These are phyloP conservation scores for Geodia barretti DNA, from an alignment of 37 sponge, comb jelly and placozoan genomes.

Conservation along the genomic window DNA sequence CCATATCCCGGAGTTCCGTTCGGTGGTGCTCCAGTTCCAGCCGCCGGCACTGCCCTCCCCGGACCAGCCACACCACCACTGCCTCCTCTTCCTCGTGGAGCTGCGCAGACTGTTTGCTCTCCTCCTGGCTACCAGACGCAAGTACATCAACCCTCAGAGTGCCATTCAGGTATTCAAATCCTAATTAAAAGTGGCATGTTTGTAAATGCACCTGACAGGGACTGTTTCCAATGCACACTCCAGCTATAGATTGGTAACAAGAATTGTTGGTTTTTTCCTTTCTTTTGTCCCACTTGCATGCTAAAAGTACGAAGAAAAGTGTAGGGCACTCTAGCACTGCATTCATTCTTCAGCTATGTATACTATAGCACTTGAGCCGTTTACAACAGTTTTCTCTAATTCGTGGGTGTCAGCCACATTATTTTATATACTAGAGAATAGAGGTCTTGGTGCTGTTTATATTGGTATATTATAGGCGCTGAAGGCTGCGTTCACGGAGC, in stretches of 20 bases:
- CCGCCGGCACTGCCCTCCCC: constrained; percentile 25
- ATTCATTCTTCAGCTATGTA: no score
- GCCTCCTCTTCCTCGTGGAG: constrained; percentile 64
- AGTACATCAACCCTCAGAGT: constrained; percentile 63
- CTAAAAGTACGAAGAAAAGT: no score
- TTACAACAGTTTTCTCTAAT: no score
- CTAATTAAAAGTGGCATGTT: neutral
- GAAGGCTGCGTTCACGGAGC: constrained; percentile 22
- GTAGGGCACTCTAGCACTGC: no score
- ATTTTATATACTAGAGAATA: no score
- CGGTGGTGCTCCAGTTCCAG: constrained; percentile 30
- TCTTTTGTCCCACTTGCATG: no score
- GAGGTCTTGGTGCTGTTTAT: no score
- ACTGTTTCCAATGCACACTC: neutral
- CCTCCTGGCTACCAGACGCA: constrained; percentile 25
- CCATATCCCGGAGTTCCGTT: constrained; percentile 57
- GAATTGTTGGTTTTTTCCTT: no score
- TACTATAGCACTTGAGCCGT: no score
- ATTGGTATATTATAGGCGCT: neutral
- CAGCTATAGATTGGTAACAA: no score
- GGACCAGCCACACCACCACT: constrained; percentile 19
- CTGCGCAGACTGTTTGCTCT: constrained; percentile 76
- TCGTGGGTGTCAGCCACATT: no score
- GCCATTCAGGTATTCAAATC: constrained; percentile 52
- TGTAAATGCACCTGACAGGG: neutral